Percentiles rank a stretch among this genome's conserved stretches.
Conservation (phyloP, 53 echinoderm and acorn worm genomes). For the Antedon mediterranea region DNA sequence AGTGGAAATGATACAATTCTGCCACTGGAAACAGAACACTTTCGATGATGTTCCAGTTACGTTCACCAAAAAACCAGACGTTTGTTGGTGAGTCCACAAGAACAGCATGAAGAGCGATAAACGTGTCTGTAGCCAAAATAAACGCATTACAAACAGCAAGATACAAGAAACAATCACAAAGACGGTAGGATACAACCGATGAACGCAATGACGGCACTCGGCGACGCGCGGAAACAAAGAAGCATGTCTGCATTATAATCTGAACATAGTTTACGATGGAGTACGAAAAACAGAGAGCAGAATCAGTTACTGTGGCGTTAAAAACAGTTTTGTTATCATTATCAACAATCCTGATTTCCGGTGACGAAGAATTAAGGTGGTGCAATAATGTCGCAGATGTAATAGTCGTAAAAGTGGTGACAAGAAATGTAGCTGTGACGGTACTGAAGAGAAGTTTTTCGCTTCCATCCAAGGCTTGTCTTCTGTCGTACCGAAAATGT, state of each 20-base stretch:
- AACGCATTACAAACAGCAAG: neutral
- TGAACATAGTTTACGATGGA: neutral
- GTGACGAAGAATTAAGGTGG: neutral
- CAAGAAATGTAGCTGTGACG: neutral
- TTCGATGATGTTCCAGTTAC: neutral
- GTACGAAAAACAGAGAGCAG: neutral
- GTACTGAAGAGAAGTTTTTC: neutral
- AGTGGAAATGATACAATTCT: neutral
- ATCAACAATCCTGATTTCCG: too few species aligned
- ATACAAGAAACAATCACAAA: neutral
- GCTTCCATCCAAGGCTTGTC: neutral
- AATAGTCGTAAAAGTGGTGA: neutral
- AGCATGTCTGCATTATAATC: neutral
- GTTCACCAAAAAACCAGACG: neutral
- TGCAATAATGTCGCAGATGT: neutral
- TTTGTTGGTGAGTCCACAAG: too few species aligned
- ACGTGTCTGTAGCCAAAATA: neutral
- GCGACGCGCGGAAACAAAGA: neutral
- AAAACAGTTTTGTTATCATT: too few species aligned
- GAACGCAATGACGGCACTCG: neutral
- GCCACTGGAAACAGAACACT: neutral
- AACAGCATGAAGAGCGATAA: neutral
- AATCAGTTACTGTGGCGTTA: neutral
- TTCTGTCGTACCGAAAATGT: neutral
- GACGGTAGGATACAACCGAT: neutral